These are phyloP conservation scores for Archips xylosteana DNA, from an alignment of 2,888 invertebrate genomes.

Conservation along the genomic window DNA sequence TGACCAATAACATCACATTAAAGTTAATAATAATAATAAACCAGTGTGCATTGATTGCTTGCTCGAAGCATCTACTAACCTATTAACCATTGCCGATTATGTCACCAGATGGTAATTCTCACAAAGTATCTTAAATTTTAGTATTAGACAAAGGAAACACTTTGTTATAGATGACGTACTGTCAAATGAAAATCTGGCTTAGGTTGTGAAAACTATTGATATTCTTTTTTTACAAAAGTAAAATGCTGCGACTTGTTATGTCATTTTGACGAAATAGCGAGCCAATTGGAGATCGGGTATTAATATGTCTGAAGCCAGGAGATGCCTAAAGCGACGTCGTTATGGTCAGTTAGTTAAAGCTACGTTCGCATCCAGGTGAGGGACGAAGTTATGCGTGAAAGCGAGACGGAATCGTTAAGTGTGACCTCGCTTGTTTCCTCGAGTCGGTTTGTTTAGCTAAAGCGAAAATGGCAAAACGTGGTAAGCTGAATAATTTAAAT, in stretches of 20 bases:
- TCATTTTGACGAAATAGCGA: not conserved
- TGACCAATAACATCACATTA: slow-evolving; percentile 4
- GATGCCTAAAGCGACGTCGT: not conserved
- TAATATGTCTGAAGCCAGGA: not conserved
- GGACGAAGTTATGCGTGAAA: not conserved
- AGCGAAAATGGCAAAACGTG: no score
- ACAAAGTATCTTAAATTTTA: not conserved
- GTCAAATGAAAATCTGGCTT: no score
- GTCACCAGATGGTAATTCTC: not conserved
- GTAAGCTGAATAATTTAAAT: no score
- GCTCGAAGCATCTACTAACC: slow-evolving; percentile 38
- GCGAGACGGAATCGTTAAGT: not conserved
- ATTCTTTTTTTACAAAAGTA: not conserved
- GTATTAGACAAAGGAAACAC: not conserved
- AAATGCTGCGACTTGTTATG: not conserved
- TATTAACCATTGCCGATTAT: slow-evolving; percentile 12
- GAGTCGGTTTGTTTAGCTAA: no score
- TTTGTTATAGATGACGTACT: not conserved
- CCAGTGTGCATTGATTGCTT: slow-evolving; percentile 23
- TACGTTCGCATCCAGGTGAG: not conserved
- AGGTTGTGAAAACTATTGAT: no score
- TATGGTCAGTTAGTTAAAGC: no score
- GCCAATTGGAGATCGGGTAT: not conserved
- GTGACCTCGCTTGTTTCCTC: no score
- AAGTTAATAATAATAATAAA: slow-evolving; percentile 3